Percentiles rank a stretch among this genome's conserved stretches.
Evolutionary conservation across 2,797 vertebrate species (phyloP).

Genomic region (Cryptoprocta ferox): DNA sequence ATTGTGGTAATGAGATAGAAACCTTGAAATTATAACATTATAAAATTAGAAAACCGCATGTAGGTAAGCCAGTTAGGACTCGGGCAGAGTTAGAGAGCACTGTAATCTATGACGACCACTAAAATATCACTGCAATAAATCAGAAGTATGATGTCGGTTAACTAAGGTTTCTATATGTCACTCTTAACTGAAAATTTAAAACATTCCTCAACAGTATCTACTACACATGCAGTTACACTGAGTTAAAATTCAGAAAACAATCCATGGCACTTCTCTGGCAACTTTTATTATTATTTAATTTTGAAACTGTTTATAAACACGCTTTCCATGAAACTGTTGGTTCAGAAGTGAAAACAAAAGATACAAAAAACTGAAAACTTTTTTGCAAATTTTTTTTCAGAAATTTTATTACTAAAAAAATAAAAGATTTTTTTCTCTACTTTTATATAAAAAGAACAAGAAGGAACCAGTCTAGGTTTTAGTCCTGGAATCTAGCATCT

Average conservation of each 20-base stretch:
- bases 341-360: background rate
- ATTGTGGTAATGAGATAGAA: background rate
- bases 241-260: slow-evolving; percentile 49
- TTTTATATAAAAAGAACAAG: background rate
- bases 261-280: background rate
- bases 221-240: background rate
- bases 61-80: background rate
- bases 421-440: background rate
- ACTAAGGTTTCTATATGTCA: background rate
- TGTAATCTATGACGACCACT: background rate
- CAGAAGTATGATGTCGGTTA: background rate
- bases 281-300: background rate
- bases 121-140: slow-evolving; percentile 1
- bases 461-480: slow-evolving; percentile 36
- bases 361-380: background rate
- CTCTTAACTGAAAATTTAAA: background rate
- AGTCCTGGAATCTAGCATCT: slow-evolving; percentile 25
- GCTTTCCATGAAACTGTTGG: background rate
- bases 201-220: background rate
- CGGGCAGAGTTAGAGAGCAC: background rate
- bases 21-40: slow-evolving; percentile 37
- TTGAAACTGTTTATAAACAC: background rate
- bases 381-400: slow-evolving; percentile 12
- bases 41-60: background rate
- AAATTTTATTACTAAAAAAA: background rate